Conservation (phyloP, 2,113 vertebrate species). For the Holacanthus passer region DNA sequence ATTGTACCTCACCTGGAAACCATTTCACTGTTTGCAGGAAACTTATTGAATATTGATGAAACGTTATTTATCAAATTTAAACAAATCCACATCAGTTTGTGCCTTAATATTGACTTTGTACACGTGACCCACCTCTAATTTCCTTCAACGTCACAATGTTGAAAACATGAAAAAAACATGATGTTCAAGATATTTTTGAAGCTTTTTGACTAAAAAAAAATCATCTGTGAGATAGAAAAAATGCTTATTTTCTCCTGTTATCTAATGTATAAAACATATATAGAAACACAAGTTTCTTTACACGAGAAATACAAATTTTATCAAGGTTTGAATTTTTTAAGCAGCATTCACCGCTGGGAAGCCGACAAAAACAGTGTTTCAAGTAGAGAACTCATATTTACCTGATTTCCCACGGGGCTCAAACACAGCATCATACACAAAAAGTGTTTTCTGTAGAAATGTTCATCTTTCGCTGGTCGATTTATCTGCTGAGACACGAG, state of each 20-base stretch:
- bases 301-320: conserved; percentile 14
- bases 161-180: background rate
- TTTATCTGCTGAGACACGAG: conserved; percentile 62
- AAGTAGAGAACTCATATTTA: conserved; percentile 62
- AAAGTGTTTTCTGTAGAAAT: conserved; percentile 48
- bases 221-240: background rate
- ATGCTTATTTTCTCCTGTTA: background rate
- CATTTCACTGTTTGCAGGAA: background rate
- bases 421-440: conserved; percentile 50
- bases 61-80: too few species aligned
- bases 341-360: conserved; percentile 27
- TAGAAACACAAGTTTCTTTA: conserved; percentile 3
- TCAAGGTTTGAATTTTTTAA: conserved; percentile 35
- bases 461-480: conserved; percentile 51
- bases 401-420: conserved; percentile 61
- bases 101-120: background rate
- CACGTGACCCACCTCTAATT: too few species aligned
- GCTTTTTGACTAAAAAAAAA: background rate
- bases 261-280: background rate
- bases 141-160: background rate
- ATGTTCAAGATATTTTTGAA: background rate
- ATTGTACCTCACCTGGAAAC: too few species aligned
- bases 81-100: background rate
- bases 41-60: too few species aligned
- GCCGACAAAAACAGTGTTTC: conserved; percentile 29